Base-by-base conservation (phyloP, 2,888 invertebrate genomes). In the Amiota mariae region DNA sequence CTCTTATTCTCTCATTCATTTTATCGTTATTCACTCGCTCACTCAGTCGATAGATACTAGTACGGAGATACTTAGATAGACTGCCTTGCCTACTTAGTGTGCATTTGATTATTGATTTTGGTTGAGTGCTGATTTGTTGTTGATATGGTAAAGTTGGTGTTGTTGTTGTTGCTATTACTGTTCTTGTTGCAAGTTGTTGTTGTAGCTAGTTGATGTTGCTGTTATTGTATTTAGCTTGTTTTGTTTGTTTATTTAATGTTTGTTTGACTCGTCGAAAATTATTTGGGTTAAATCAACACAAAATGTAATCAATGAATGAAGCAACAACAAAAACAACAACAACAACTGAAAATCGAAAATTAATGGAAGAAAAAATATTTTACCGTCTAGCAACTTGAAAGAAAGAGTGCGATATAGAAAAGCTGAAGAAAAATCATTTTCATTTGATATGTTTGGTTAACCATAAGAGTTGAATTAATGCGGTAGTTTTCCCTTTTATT, bases 221-320 rank as follows among this genome's bases (percentile, higher is more conserved):
- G 76, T 56, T 74, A 74, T 76, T 79, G 73, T 36, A 78, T 86
- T 85, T 86, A 85, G 86, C 82, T 85, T 76, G 77, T 51, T 72
- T 77, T 82, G 77, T 83, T 83, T 86, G 80, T 80, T 86, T 80
- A 80, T 86, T 87, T 80, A 80, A 80, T 86, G 81, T 86, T 87
- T 85, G 80, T 77, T 78, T 78, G 82, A 77, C 79, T 86, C 36
- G 36, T 36, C 78, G 77, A 85, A 82, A 80, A 82, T 85, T 85
- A 86, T 87, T 85, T 83, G 82, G 86, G 86, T 86, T 84, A 86
- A 86, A 71, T 80, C 80, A 82, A 84, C 84, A 79, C 72, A 81
- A 81, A 80, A 81, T 79, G 81, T 81, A 81, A 84, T 85, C 81
- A 85, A 81, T 84, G 84, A 84, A 86, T 84, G 81, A 82, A 85